A percentile compares a stretch with the other conserved stretches of the same genome.
Evolutionary conservation across 2,113 vertebrate species (phyloP).

Genomic region (Lonchura striata): DNA sequence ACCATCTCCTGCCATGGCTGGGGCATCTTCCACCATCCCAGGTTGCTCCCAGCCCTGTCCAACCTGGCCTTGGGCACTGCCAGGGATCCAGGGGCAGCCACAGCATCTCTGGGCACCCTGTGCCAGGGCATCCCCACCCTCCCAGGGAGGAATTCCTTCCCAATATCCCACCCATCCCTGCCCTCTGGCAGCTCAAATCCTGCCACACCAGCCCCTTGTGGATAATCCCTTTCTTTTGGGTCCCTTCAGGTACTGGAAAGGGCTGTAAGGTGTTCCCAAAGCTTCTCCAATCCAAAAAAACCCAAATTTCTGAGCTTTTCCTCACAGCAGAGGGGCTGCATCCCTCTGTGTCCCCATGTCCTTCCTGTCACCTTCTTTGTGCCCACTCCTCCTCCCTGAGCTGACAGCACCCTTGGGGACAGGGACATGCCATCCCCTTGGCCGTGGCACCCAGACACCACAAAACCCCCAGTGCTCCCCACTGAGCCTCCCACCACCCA

Average conservation of each 20-base stretch:
- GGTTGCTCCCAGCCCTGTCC: fast-evolving
- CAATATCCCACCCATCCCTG: fast-evolving
- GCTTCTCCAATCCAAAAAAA: background rate
- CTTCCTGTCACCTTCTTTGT: background rate
- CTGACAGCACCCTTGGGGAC: background rate
- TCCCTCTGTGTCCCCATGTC: background rate
- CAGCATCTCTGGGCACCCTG: background rate
- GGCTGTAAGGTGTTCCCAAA: background rate
- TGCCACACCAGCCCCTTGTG: background rate
- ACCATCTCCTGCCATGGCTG: background rate
- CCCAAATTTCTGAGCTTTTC: background rate
- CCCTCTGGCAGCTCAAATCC: background rate
- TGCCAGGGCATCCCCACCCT: no score
- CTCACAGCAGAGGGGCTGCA: background rate
- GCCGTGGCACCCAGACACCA: fast-evolving
- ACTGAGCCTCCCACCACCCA: background rate
- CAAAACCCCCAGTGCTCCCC: background rate
- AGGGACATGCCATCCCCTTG: background rate
- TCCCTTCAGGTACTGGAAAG: background rate
- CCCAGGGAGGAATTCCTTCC: fast-evolving
- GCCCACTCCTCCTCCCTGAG: background rate
- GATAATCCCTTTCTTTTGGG: background rate
- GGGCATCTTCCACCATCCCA: background rate
- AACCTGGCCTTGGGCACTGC: fast-evolving
- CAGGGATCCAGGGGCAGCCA: background rate